Conservation (phyloP, 2,888 invertebrate species). For the Rhingia campestris region DNA sequence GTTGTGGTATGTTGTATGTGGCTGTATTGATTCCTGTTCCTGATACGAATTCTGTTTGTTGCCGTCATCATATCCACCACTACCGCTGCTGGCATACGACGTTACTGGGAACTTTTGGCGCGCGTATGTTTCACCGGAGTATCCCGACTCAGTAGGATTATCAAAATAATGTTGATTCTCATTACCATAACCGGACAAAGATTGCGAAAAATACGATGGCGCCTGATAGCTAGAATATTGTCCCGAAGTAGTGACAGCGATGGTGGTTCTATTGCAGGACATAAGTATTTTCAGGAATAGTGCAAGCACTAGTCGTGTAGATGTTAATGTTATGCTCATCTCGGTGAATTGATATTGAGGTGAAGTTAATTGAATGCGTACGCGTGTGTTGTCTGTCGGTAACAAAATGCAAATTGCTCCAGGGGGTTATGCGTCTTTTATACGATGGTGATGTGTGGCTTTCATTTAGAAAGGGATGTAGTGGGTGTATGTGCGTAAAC, state of each 20-base stretch:
- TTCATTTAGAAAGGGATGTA: neutral
- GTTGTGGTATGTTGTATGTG: conserved; percentile 38
- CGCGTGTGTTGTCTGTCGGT: conserved; percentile 63
- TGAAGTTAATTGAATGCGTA: conserved; percentile 61
- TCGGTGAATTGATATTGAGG: conserved; percentile 39
- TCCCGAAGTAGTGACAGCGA: conserved; percentile 39
- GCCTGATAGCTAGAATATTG: conserved; percentile 53
- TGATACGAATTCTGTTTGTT: conserved; percentile 7
- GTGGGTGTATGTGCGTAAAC: neutral
- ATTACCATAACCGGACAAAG: conserved; percentile 50
- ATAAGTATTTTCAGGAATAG: conserved; percentile 39
- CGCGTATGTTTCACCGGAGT: conserved; percentile 34
- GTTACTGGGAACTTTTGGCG: conserved; percentile 37
- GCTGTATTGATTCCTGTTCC: conserved; percentile 23
- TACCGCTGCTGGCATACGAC: conserved; percentile 27
- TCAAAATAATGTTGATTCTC: conserved; percentile 58
- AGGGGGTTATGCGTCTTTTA: conserved; percentile 57
- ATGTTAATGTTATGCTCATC: conserved; percentile 39
- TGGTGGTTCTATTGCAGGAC: neutral
- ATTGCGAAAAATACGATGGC: conserved; percentile 49
- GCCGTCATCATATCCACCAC: conserved; percentile 7
- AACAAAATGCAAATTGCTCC: conserved; percentile 67
- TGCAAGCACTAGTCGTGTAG: conserved; percentile 39
- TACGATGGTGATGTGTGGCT: conserved; percentile 30
- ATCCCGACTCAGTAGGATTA: conserved; percentile 37